A percentile compares a stretch with the other conserved stretches of the same genome.
Conservation (phyloP, 2,797 vertebrate species). For the Carapus acus region DNA sequence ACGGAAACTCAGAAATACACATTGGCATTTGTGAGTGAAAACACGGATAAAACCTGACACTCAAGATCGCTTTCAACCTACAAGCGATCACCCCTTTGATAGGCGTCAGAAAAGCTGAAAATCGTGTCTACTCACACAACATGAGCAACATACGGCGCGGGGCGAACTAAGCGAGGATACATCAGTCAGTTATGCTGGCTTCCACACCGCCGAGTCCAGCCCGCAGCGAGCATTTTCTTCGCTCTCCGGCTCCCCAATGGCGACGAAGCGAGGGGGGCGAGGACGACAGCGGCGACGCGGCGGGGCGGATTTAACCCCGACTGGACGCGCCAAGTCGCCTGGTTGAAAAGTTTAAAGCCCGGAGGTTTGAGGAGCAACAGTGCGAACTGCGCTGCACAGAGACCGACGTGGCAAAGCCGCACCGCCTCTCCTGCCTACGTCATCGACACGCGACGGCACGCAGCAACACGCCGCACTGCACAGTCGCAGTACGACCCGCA, state of each 20-base stretch:
- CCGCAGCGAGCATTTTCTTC: slow-evolving; percentile 56
- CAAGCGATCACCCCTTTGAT: no score
- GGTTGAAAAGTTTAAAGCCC: slow-evolving; percentile 52
- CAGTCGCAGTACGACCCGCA: slow-evolving; percentile 50
- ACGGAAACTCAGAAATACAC: slow-evolving; percentile 45
- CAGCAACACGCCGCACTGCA: slow-evolving; percentile 27
- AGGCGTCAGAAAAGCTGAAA: no score
- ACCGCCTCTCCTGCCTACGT: slow-evolving; percentile 59
- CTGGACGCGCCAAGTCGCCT: slow-evolving; percentile 29
- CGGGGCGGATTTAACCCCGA: slow-evolving; percentile 4
- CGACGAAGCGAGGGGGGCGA: not conserved
- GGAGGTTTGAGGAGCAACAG: slow-evolving; percentile 56
- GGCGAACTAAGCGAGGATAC: slow-evolving; percentile 65
- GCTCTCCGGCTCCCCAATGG: slow-evolving; percentile 39
- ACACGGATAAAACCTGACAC: no score
- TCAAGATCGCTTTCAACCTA: no score
- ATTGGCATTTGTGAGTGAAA: no score
- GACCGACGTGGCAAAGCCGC: slow-evolving; percentile 78
- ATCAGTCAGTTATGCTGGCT: slow-evolving; percentile 70
- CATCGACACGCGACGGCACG: slow-evolving; percentile 63
- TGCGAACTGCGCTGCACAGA: slow-evolving; percentile 59
- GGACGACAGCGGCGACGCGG: not conserved
- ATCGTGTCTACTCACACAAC: slow-evolving; percentile 69
- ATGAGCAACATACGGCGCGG: slow-evolving; percentile 59
- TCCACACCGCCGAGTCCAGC: slow-evolving; percentile 50